Evolutionary conservation across 1,140 invertebrate species (phyloP), one percentile per base, ranked within the genome.

Genomic region (Caenorhabditis brenneri): DNA sequence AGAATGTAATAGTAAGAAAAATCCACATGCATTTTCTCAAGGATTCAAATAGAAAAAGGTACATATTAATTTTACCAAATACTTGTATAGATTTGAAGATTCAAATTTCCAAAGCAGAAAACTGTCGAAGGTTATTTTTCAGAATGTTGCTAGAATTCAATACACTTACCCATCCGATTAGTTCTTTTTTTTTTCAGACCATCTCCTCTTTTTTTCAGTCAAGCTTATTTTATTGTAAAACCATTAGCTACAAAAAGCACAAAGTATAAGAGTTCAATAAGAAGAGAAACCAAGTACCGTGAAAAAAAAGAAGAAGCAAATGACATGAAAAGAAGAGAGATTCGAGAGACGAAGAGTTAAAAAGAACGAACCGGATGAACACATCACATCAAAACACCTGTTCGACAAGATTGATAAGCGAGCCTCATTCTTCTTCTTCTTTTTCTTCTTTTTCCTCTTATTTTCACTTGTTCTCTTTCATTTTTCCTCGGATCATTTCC

Each of bases 341-440:
- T 27, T 51, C 4, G 24, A 58, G 36, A 74, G 65, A 74, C 33
- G 36, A 42, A 74, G 65, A 74, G 33, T 42, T 74, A 24, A 74
- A 74, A 42, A 74, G 15, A 33, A 33, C 29, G 65, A 42, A 39
- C 65, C 36, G 65, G 29, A 42, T 74, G 65, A 74, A 74, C 65
- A 24, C 65, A 42, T 42, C 65, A 27, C 36, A 74, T 74, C 65
- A 74, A 74, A 74, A 74, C 65, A 74, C 36, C 65, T 74, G 65
- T 74, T 74, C 65, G 36, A 65, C n/a, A 5, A 74, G 29, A 29
- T 36, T 74, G 33, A 74, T 29, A 74, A 31, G 29, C 27, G 36
- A 39, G 33, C 65, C 36, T 74, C 65, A 10, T 74, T 27, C 29
- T 42, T 31, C 15, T 42, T 36, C n/a, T 74, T 6, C 22, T 22